Evolutionary conservation across 2,113 vertebrate genomes (phyloP).

Genomic region (Apaloderma vittatum): DNA sequence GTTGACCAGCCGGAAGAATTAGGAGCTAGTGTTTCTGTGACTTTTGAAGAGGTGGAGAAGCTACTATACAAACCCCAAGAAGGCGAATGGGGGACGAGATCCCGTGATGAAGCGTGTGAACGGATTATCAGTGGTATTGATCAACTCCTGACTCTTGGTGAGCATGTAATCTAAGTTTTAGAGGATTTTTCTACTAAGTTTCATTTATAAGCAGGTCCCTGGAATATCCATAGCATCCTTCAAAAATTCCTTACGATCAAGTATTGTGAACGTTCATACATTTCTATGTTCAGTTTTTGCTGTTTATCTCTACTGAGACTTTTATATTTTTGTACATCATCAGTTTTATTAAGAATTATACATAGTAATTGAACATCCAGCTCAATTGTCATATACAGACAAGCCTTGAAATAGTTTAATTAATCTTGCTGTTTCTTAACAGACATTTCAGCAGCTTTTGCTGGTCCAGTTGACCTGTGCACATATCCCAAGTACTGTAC

Average conservation of each 20-base stretch:
- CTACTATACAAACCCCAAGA: conserved; percentile 91
- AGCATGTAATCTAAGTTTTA: conserved; percentile 2
- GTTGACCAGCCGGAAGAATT: conserved; percentile 89
- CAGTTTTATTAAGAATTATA: background rate
- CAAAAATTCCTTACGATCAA: background rate
- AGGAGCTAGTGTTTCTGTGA: conserved; percentile 90
- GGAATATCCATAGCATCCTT: background rate
- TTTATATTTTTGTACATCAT: background rate
- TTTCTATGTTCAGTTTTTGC: background rate
- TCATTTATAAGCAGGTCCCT: background rate
- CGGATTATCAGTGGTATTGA: conserved; percentile 89
- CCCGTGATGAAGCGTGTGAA: conserved; percentile 90
- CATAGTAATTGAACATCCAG: background rate
- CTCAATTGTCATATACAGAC: background rate
- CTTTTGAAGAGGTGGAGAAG: conserved; percentile 89
- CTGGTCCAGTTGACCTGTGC: conserved; percentile 91
- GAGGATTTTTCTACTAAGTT: background rate
- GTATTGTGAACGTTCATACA: background rate
- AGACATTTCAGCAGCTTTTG: conserved; percentile 93
- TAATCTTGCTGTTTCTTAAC: conserved; percentile 29
- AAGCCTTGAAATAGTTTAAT: background rate
- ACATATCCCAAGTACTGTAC: conserved; percentile 95
- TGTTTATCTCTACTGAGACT: background rate
- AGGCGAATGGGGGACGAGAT: conserved; percentile 91
- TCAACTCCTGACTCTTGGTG: conserved; percentile 91